A percentile compares a stretch with the other conserved stretches of the same genome.
These are phyloP conservation scores for Cyrtodaria siliqua DNA, from an alignment of 2,888 invertebrate genomes.

Conservation along the genomic window DNA sequence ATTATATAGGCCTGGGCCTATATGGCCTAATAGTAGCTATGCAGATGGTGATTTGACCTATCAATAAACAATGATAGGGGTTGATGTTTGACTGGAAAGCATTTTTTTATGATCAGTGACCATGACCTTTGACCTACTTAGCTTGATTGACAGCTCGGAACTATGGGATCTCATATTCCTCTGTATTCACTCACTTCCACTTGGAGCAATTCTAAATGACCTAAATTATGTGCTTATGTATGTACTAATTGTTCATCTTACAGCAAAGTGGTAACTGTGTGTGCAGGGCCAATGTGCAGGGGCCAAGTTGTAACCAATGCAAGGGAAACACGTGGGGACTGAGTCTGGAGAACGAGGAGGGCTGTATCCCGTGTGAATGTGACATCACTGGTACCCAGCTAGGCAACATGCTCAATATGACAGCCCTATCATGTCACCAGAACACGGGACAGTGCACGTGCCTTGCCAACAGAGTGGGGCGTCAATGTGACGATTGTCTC, in stretches of 20 bases:
- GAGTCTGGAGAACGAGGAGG: conserved; percentile 71
- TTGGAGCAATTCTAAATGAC: too few relatives aligned
- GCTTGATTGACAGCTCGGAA: too few relatives aligned
- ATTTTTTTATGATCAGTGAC: too few relatives aligned
- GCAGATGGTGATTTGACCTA: too few relatives aligned
- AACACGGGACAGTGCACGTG: conserved; percentile 84
- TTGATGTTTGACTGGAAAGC: too few relatives aligned
- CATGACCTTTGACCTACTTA: too few relatives aligned
- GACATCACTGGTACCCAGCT: conserved; percentile 82
- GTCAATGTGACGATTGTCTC: conserved; percentile 81
- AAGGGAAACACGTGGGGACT: conserved; percentile 82
- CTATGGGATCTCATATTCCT: too few relatives aligned
- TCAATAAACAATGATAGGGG: too few relatives aligned
- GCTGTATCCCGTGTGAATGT: conserved; percentile 84
- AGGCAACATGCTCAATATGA: conserved; percentile 63
- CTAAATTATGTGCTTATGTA: too few relatives aligned
- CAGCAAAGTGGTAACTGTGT: conserved; percentile 77
- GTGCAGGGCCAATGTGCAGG: conserved; percentile 83
- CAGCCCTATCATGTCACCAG: conserved; percentile 81
- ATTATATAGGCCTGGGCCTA: too few relatives aligned
- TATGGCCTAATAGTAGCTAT: too few relatives aligned
- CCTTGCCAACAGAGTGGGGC: conserved; percentile 79
- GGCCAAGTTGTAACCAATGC: conserved; percentile 81
- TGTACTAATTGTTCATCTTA: background rate
- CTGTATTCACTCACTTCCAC: too few relatives aligned